Base-by-base conservation (phyloP, 1,140 invertebrate genomes). In the Calephelis virginiensis region DNA sequence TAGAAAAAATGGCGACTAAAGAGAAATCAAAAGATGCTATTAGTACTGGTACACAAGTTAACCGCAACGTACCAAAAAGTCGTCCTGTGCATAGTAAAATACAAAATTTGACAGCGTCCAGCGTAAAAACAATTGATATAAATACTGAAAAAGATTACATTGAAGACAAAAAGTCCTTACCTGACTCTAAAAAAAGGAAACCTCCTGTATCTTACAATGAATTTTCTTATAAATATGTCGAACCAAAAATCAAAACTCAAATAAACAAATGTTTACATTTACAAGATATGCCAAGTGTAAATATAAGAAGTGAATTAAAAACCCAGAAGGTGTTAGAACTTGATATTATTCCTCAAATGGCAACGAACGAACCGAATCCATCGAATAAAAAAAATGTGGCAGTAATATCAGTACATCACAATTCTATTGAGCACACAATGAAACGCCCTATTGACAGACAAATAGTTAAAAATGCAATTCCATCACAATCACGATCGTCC, bases 251-350 rank as follows among this genome's bases (percentile, higher is more conserved):
- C 13, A 67, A 72, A 59, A 45, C 11, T 60, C 59, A 49, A 11
- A 60, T 63, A 28, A 64, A 70, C 43, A 86, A 79, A 78, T 53
- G 63, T 9, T 71, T 92, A 61, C 67, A 85, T 70, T 49, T 91
- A 60, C 90, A 92, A 78, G 68, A 78, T 64, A 87, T 92, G 85
- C 91, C 91, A 40, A 82, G 82, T 70, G 83, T 92, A 50, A 89
- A 86, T 74, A 92, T 92, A 64, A 87, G 90, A 78, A 85, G 88
- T 28, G 82, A 91, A 74, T 70, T 92, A n/a, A 92, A 79, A 50
- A 78, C 83, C 40, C 90, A 92, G 72, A 91, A 88, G 69, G 89
- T 92, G 48, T 79, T 90, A 63, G 81, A 86, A 37, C 73, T 92
- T 70, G 83, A 92, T 77, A 92, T 92, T 69, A 67, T 79, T 65